phyloP scores from a whole-genome alignment of 2,888 invertebrate species.

The Furcula furcula region DNA sequence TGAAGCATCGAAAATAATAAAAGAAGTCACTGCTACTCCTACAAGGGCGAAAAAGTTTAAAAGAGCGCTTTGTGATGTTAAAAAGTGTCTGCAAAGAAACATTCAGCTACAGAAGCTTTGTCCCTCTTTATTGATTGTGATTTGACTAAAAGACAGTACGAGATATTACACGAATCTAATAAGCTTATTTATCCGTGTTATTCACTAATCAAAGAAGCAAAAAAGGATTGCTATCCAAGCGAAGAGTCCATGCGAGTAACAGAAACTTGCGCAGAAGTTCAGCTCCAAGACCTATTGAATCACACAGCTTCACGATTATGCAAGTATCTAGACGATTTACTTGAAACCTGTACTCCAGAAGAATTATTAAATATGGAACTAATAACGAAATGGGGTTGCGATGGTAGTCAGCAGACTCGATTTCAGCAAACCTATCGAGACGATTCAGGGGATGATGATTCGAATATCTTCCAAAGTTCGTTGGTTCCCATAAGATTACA shows the following conservation, averaged over 20 bases:
- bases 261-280: constrained; percentile 6
- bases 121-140: constrained; percentile 6
- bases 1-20: constrained; percentile 4
- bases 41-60: constrained; percentile 2
- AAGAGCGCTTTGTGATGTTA: neutral
- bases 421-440: constrained; percentile 4
- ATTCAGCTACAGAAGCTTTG: constrained; percentile 5
- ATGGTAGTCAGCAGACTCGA: constrained; percentile 4
- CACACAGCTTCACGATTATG: constrained; percentile 5
- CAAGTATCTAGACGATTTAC: constrained; percentile 4
- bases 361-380: constrained; percentile 3
- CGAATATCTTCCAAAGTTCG: constrained; percentile 3
- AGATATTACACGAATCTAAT: constrained; percentile 4
- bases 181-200: constrained; percentile 5
- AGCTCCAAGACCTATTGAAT: constrained; percentile 5
- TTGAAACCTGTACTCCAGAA: constrained; percentile 1
- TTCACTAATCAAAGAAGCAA: constrained; percentile 3
- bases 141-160: constrained; percentile 6
- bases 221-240: constrained; percentile 6
- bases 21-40: constrained; percentile 6
- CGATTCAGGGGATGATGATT: neutral
- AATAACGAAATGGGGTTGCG: constrained; percentile 7
- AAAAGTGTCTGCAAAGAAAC: constrained; percentile 1
- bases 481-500: constrained; percentile 4
- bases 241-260: constrained; percentile 4